Evolutionary conservation across 2,113 vertebrate species (phyloP).

Genomic region (Chaetodon trifascialis): DNA sequence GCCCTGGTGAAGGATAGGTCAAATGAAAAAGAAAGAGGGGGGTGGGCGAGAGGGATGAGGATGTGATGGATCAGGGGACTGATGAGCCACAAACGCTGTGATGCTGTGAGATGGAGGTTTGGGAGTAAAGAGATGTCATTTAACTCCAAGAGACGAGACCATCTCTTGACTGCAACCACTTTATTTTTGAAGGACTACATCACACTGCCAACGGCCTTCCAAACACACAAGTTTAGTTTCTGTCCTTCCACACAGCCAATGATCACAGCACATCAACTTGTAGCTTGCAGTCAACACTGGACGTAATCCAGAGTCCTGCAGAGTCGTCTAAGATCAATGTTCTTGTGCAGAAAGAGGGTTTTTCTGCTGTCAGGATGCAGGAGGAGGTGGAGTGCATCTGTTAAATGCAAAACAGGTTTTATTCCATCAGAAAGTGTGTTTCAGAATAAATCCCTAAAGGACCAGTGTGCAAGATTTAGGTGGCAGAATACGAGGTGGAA

Average conservation of each 20-base stretch:
- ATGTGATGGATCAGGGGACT: slow-evolving; percentile 60
- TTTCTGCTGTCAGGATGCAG: neutral
- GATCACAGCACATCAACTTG: neutral
- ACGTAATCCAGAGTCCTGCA: neutral
- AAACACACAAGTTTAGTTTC: neutral
- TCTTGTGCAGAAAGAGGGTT: neutral
- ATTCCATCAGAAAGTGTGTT: neutral
- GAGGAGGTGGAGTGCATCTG: neutral
- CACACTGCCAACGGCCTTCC: too few relatives aligned
- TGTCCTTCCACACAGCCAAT: neutral
- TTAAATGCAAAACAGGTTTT: neutral
- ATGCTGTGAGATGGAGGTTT: slow-evolving; percentile 4
- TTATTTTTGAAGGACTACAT: neutral
- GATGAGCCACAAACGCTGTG: slow-evolving; percentile 36
- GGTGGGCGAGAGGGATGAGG: slow-evolving; percentile 9
- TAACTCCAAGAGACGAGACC: neutral
- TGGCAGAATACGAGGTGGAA: too few relatives aligned
- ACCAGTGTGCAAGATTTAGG: too few relatives aligned
- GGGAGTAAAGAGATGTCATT: neutral
- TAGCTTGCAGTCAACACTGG: neutral
- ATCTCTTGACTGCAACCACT: neutral
- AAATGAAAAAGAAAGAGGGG: slow-evolving; percentile 46
- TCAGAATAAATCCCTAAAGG: too few relatives aligned
- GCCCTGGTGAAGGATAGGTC: slow-evolving; percentile 73
- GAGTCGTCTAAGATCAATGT: neutral